These are phyloP conservation scores for Acrobasis consociella DNA, from an alignment of 2,888 invertebrate genomes.

Conservation along the genomic window DNA sequence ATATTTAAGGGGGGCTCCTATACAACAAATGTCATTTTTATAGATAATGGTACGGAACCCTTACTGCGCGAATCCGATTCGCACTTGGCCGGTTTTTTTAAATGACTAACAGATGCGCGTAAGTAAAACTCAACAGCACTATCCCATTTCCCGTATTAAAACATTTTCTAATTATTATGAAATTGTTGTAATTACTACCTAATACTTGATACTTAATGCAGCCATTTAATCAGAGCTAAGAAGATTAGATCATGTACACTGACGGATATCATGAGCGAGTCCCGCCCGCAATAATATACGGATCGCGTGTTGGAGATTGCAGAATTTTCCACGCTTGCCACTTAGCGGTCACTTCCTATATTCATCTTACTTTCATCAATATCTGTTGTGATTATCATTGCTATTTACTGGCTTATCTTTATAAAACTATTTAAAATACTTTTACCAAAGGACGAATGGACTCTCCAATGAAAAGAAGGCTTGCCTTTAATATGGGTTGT, in stretches of 20 bases:
- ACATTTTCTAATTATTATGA: background rate
- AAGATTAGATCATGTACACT: background rate
- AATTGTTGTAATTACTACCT: background rate
- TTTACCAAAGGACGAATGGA: too few species aligned
- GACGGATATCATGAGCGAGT: background rate
- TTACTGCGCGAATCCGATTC: too few species aligned
- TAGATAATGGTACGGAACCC: too few species aligned
- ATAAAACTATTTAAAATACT: too few species aligned
- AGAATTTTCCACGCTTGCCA: conserved; percentile 19
- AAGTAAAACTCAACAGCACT: too few species aligned
- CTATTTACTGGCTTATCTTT: too few species aligned
- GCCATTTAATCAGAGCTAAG: background rate
- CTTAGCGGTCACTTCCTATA: background rate
- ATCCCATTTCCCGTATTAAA: background rate
- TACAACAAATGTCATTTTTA: too few species aligned
- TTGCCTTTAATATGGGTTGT: too few species aligned
- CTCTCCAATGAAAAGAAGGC: too few species aligned
- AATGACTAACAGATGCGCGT: too few species aligned
- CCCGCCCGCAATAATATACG: conserved; percentile 14
- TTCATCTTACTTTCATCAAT: background rate
- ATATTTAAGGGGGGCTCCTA: too few species aligned
- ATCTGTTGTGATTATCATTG: background rate
- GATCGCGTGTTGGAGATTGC: conserved; percentile 18
- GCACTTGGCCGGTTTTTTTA: too few species aligned
- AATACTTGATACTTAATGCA: background rate